phyloP scores from a whole-genome alignment of 2,113 vertebrate genomes.

The Phocoena sinus region DNA sequence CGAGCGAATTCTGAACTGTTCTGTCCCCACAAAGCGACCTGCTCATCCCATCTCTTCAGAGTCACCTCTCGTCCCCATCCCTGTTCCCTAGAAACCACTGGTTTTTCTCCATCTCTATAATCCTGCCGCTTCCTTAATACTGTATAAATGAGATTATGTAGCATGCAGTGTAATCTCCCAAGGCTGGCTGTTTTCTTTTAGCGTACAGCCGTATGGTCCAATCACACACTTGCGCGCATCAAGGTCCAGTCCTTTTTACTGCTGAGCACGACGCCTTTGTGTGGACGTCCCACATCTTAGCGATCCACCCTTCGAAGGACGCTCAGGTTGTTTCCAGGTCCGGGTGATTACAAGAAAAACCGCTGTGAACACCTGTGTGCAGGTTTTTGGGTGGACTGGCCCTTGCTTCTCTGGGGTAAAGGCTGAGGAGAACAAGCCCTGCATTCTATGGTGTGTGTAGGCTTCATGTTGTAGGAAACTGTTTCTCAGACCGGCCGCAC shows the following conservation, averaged over 20 bases:
- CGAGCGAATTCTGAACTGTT: neutral
- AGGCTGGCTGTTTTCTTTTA: neutral
- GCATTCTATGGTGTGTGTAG: too few species aligned
- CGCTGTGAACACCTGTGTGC: neutral
- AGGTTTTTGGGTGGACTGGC: neutral
- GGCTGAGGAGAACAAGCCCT: neutral
- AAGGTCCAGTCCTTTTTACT: neutral
- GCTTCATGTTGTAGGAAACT: neutral
- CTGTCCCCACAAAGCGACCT: neutral
- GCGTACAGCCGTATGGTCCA: neutral
- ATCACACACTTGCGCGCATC: accelerated
- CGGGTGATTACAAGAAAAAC: neutral
- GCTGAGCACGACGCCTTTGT: neutral
- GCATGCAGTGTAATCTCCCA: too few species aligned
- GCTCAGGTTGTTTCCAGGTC: neutral
- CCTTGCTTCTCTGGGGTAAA: neutral
- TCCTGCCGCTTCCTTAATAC: neutral
- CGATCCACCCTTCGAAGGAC: neutral
- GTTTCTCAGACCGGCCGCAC: neutral
- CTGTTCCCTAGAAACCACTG: neutral
- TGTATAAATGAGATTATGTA: neutral
- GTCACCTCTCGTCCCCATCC: neutral
- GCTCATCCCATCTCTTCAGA: neutral
- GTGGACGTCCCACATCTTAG: neutral
- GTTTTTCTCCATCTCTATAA: neutral